These are phyloP conservation scores for Drosophila lacteicornis DNA, from an alignment of 1,140 invertebrate genomes.

Conservation along the genomic window DNA sequence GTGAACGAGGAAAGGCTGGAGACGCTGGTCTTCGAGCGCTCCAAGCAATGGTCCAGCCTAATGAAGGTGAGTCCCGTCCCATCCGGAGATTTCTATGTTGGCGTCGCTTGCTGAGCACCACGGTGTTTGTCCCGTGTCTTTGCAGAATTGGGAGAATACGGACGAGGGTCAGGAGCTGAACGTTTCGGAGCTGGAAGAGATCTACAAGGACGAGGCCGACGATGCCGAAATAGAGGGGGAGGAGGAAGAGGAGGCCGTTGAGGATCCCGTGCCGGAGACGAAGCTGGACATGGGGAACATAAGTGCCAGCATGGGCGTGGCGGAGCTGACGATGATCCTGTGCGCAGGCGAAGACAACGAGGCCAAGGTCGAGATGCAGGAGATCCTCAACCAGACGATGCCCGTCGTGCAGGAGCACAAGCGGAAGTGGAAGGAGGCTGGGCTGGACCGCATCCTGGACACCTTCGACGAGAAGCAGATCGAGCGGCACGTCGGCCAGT, in stretches of 20 bases:
- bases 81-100: not conserved
- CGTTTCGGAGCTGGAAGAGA: constrained; percentile 29
- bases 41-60: constrained; percentile 55
- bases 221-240: not conserved
- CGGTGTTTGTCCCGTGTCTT: not conserved
- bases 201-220: constrained; percentile 27
- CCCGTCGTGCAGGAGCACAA: constrained; percentile 70
- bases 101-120: constrained; percentile 5
- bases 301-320: constrained; percentile 31
- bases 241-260: constrained; percentile 35
- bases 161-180: constrained; percentile 26
- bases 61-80: constrained; percentile 30
- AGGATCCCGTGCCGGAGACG: constrained; percentile 25
- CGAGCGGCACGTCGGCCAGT: constrained; percentile 67
- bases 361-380: constrained; percentile 39
- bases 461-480: constrained; percentile 76
- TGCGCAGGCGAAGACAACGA: constrained; percentile 40
- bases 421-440: constrained; percentile 70
- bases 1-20: constrained; percentile 56
- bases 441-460: constrained; percentile 65
- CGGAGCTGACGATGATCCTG: constrained; percentile 54
- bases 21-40: constrained; percentile 52
- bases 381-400: constrained; percentile 69
- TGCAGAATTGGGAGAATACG: constrained; percentile 11
- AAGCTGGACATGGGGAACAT: constrained; percentile 32